Percentiles rank a stretch among this genome's conserved stretches.
Evolutionary conservation across 2,888 invertebrate species (phyloP).

Genomic region (Standfussiana lucernea): DNA sequence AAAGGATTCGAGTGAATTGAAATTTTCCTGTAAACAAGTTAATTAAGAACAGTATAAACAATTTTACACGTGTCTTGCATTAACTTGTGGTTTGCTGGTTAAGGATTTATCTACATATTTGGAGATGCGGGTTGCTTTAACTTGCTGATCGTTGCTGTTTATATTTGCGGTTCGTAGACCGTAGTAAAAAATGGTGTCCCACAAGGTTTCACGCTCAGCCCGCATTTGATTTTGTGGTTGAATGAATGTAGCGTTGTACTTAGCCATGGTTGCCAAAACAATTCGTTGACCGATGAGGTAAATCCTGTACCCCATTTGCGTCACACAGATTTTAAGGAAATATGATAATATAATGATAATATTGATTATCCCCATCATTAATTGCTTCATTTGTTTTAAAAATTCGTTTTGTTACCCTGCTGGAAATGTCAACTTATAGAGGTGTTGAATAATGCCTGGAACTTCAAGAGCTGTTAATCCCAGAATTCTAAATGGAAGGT

Average conservation of each 20-base stretch:
- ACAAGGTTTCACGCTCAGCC: constrained; percentile 6
- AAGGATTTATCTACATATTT: constrained; percentile 21
- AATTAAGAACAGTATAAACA: constrained; percentile 36
- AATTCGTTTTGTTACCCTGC: neutral
- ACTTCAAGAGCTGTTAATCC: constrained; percentile 19
- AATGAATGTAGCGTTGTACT: neutral
- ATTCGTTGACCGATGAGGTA: neutral
- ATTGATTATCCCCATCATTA: too few species aligned
- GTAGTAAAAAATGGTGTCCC: neutral
- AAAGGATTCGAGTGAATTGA: constrained; percentile 19
- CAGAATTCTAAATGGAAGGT: neutral
- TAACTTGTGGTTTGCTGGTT: constrained; percentile 6
- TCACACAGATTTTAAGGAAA: neutral
- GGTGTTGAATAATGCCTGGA: neutral
- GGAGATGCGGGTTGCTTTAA: neutral
- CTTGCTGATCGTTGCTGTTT: neutral
- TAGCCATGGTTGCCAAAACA: neutral
- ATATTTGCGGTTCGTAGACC: neutral
- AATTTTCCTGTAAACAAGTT: constrained; percentile 30
- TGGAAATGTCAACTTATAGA: neutral
- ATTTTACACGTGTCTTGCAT: constrained; percentile 37
- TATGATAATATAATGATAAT: too few species aligned
- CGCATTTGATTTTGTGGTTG: neutral
- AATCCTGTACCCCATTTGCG: neutral
- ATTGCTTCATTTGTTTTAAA: neutral